Evolutionary conservation across 2,113 vertebrate genomes (phyloP), one percentile per base, ranked within the genome.

Genomic region (Paratilapia polleni): DNA sequence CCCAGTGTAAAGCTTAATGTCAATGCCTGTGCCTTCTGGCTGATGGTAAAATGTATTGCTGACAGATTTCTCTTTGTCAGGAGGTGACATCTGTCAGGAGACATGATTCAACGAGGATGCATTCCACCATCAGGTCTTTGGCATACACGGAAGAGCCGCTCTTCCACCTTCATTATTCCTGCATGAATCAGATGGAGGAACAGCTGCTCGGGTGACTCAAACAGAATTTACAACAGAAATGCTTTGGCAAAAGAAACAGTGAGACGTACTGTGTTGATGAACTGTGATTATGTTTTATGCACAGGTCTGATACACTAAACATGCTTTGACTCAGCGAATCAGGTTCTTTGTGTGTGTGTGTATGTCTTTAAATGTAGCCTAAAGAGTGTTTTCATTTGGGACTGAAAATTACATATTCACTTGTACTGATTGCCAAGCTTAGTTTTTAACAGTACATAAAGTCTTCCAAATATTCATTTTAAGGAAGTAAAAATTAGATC

Each of bases 131-230:
- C 36, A 20, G 74, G 75, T 80, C 60, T 56, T 26, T 83, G 84
- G 77, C 86, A n/a, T 31, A 12, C 43, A 13, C 26, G 3, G 43
- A 78, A 22, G 17, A 47, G 15, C 57, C 1, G 8, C 77, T 60
- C 54, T 58, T 47, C 76, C 64, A 73, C 70, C 31, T 81, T 57
- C 79, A 73, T 86, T 34, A 82, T 78, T 78, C 34, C 79, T 70
- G 63, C 70, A 43, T 74, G 88, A 89, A 19, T 85, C 86, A 87
- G 82, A 85, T 54, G 75, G 77, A 88, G 28, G 66, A 91, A 49
- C 90, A 90, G 90, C 87, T 87, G 89, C 87, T 90, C 20, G 1
- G 43, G 61, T 82, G 86, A 89, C 74, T 75, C 74, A 70, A 8
- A 49, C 31, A 54, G 80, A 89, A 87, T 85, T 36, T 64, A 13